Percentiles rank a stretch among this genome's conserved stretches.
phyloP scores from a whole-genome alignment of 2,113 vertebrate species.

The Tauraco erythrolophus region DNA sequence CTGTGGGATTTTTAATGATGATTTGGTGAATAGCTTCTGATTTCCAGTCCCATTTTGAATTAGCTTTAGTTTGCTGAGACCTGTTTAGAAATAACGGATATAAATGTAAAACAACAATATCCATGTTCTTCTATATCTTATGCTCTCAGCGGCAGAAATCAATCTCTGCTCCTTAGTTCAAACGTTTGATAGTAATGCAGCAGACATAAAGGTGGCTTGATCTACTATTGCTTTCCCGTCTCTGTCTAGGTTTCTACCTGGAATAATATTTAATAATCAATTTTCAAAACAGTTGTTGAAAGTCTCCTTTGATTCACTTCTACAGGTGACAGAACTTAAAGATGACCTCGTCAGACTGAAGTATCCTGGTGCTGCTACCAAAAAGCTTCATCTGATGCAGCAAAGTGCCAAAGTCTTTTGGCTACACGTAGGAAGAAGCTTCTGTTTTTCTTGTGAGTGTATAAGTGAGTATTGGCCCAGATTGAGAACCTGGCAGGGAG shows the following conservation, averaged over 20 bases:
- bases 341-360: background rate
- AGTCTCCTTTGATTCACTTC: background rate
- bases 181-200: background rate
- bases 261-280: constrained; percentile 26
- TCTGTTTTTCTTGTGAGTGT: constrained; percentile 33
- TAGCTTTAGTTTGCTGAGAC: background rate
- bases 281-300: constrained; percentile 16
- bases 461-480: constrained; percentile 17
- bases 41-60: background rate
- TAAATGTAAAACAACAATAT: background rate
- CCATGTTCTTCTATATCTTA: background rate
- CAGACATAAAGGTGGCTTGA: background rate
- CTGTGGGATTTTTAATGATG: background rate
- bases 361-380: background rate
- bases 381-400: constrained; percentile 1
- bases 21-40: background rate
- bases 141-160: background rate
- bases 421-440: background rate
- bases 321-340: constrained; percentile 4
- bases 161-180: constrained; percentile 3
- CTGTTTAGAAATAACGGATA: background rate
- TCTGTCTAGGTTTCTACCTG: constrained; percentile 38
- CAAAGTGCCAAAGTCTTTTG: background rate
- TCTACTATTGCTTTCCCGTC: constrained; percentile 13
- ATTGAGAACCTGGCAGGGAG: constrained; percentile 16